Evolutionary conservation across 2,113 vertebrate species (phyloP), one percentile per base, ranked within the genome.

Genomic region (Trogon melanurus): DNA sequence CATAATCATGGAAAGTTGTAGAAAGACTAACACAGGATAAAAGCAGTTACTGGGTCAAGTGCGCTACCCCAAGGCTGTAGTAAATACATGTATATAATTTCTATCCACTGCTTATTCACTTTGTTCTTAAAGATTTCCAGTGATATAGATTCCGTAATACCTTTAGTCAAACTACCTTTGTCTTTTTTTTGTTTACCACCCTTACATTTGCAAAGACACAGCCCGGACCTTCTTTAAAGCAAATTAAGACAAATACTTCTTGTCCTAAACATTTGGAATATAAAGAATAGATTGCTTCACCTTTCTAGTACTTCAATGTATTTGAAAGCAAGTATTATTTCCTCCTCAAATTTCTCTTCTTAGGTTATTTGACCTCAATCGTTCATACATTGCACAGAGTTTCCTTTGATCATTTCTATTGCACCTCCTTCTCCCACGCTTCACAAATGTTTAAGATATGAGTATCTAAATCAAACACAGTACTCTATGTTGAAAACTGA

Each of bases 191-290:
- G 0, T 58, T 91, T 91, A 67, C 13, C 6, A 60, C 13, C 2
- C 9, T 36, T 71, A 51, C 5, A 15, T 34, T 76, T 79, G 50
- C 36, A 60, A 65, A 69, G 12, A 62, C 4, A 47, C 3, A 11
- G 20, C 34, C n/a, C 47, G 0, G 0, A 56, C 11, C 8, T 38
- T 67, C 45, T 20, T 56, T 51, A 72, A 76, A 8, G 25, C 3
- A 53, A 89, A 79, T 45, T 53, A 62, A 72, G 34, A n/a, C 13
- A 67, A 78, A 66, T 78, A 76, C 16, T 76, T 48, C 47, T 50
- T 67, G 9, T n/a, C 53, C 41, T 78, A 67, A 44, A 6, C 26
- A 57, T 45, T 67, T 19, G 67, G 27, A 56, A 57, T 45, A 57
- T 17, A 82, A 12, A 69, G 9, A 69, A 32, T 4, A 57, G 11